Evolutionary conservation across 2,113 vertebrate species (phyloP).

Genomic region (Amia ocellicauda): DNA sequence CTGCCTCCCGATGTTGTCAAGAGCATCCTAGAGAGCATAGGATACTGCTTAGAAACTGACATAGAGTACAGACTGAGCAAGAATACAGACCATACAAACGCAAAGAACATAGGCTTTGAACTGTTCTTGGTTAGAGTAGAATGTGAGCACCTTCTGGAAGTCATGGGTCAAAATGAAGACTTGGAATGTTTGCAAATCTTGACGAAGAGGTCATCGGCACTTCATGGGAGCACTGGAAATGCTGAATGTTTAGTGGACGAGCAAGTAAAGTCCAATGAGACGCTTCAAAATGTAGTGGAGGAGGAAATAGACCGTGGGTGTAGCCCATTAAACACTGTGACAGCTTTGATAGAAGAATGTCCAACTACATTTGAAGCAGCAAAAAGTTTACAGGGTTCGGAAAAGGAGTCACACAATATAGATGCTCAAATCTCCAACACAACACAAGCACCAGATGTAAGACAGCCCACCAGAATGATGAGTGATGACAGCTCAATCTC

Average conservation of each 20-base stretch:
- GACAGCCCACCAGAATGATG: background rate
- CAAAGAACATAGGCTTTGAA: conserved; percentile 67
- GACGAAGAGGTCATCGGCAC: conserved; percentile 34
- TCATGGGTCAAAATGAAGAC: conserved; percentile 46
- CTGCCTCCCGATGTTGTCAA: conserved; percentile 56
- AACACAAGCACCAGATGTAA: background rate
- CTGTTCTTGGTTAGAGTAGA: conserved; percentile 73
- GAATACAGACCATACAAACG: conserved; percentile 50
- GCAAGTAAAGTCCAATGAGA: background rate
- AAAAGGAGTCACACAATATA: conserved; percentile 21
- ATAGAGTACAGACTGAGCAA: conserved; percentile 65
- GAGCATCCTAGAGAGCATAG: conserved; percentile 68
- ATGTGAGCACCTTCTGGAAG: conserved; percentile 62
- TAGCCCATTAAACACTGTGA: conserved; percentile 14
- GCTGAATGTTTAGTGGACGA: background rate
- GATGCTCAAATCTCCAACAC: conserved; percentile 4
- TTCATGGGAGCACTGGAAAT: background rate
- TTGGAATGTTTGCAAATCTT: conserved; percentile 45
- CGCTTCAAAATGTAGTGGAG: conserved; percentile 4
- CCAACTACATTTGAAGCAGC: background rate
- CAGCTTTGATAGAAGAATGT: background rate
- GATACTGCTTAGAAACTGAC: conserved; percentile 62
- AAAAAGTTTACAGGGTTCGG: conserved; percentile 11
- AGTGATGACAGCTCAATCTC: conserved; percentile 50
- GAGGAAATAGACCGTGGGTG: background rate